phyloP scores from a whole-genome alignment of 2,888 invertebrate species.

The Drosophila engyochracea region DNA sequence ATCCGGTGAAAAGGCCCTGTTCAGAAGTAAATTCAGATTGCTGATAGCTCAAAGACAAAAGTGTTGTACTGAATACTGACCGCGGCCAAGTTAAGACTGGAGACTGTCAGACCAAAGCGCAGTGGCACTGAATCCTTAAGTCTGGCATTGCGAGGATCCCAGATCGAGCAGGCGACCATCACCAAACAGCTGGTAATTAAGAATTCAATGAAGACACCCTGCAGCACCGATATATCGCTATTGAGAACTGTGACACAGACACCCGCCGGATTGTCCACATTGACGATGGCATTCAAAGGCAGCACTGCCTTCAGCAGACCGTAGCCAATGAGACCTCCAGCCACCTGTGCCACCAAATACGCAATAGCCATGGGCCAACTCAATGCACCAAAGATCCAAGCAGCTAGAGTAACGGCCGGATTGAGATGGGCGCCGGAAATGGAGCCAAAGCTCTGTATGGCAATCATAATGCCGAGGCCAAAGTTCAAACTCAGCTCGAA shows the following conservation, averaged over 20 bases:
- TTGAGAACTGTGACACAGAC: conserved; percentile 88
- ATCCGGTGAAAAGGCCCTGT: conserved; percentile 86
- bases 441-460: conserved; percentile 90
- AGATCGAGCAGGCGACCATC: conserved; percentile 89
- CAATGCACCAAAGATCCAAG: conserved; percentile 85
- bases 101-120: conserved; percentile 89
- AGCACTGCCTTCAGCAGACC: conserved; percentile 88
- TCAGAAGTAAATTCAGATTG: background rate
- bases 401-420: conserved; percentile 90
- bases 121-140: conserved; percentile 88
- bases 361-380: conserved; percentile 86
- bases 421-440: conserved; percentile 92
- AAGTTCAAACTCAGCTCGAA: conserved; percentile 85
- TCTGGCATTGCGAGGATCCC: conserved; percentile 89
- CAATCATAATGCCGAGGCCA: conserved; percentile 89
- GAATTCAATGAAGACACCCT: conserved; percentile 88
- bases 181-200: conserved; percentile 88
- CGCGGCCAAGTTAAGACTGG: conserved; percentile 88
- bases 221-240: conserved; percentile 85
- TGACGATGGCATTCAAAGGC: conserved; percentile 81
- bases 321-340: conserved; percentile 89
- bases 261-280: conserved; percentile 68
- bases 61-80: conserved; percentile 84
- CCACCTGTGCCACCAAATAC: conserved; percentile 88
- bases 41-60: background rate